phyloP scores from a whole-genome alignment of 2,888 invertebrate species.

The Ametastegia equiseti region DNA sequence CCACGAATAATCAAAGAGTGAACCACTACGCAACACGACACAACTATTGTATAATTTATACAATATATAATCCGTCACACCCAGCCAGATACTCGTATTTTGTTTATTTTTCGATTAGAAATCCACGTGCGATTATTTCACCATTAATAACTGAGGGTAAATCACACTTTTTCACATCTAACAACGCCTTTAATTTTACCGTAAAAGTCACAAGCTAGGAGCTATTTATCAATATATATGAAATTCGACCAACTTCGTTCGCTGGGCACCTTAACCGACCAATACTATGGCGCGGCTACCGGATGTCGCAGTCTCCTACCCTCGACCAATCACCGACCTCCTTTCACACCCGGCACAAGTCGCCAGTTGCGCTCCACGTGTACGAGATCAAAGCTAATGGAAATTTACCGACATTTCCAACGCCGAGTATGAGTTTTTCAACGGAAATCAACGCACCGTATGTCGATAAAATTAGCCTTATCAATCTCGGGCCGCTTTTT shows the following conservation, averaged over 20 bases:
- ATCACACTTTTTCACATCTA: constrained; percentile 46
- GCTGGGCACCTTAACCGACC: constrained; percentile 63
- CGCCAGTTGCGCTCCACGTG: constrained; percentile 48
- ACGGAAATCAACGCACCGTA: background rate
- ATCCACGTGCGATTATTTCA: constrained; percentile 18
- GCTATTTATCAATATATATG: constrained; percentile 67
- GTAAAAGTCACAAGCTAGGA: constrained; percentile 61
- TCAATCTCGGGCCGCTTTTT: background rate
- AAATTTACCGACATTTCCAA: background rate
- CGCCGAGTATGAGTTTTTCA: background rate
- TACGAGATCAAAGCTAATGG: constrained; percentile 37
- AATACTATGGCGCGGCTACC: constrained; percentile 67
- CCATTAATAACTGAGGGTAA: background rate
- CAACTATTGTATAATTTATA: constrained; percentile 56
- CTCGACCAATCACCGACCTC: constrained; percentile 61
- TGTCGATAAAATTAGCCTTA: constrained; percentile 1
- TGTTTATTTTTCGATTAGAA: background rate
- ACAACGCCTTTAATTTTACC: constrained; percentile 50
- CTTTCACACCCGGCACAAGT: constrained; percentile 42
- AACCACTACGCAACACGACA: constrained; percentile 59
- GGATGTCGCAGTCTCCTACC: constrained; percentile 67
- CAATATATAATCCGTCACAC: constrained; percentile 65
- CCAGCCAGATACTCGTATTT: constrained; percentile 55
- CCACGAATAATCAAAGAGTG: constrained; percentile 46
- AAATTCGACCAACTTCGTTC: constrained; percentile 65